These are phyloP conservation scores for Leiothrix lutea DNA, from an alignment of 2,113 vertebrate genomes.

Conservation along the genomic window DNA sequence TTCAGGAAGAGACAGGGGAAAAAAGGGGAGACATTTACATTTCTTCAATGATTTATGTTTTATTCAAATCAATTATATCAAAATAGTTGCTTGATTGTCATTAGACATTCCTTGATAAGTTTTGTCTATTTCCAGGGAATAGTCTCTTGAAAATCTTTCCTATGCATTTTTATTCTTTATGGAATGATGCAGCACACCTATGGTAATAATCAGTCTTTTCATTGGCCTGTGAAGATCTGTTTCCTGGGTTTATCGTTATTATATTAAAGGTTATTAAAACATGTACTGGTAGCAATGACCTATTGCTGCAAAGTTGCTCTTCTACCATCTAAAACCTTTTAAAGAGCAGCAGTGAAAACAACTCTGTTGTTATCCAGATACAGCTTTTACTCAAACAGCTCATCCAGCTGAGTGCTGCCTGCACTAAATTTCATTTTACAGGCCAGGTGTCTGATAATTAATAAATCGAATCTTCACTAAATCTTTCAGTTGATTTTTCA, in stretches of 20 bases:
- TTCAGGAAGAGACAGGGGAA: not conserved
- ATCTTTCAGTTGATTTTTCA: not conserved
- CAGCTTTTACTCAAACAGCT: not conserved
- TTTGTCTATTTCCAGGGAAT: not conserved
- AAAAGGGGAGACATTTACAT: not conserved
- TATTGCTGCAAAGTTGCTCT: not conserved
- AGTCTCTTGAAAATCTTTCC: not conserved
- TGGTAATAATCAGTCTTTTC: not conserved
- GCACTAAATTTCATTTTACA: not conserved
- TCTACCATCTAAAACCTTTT: not conserved
- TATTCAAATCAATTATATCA: not conserved
- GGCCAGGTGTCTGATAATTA: not conserved
- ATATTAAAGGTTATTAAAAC: not conserved
- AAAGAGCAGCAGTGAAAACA: not conserved
- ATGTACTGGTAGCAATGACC: not conserved
- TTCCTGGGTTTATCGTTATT: not conserved
- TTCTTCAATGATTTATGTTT: not conserved
- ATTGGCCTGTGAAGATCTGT: not conserved
- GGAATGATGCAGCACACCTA: not conserved
- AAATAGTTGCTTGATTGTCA: not conserved
- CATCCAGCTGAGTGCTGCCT: not conserved
- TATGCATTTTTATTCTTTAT: not conserved
- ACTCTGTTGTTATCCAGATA: not conserved
- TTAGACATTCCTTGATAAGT: not conserved
- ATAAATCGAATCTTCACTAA: constrained; percentile 1